phyloP scores from a whole-genome alignment of 2,113 vertebrate genomes.

The Gavia stellata region DNA sequence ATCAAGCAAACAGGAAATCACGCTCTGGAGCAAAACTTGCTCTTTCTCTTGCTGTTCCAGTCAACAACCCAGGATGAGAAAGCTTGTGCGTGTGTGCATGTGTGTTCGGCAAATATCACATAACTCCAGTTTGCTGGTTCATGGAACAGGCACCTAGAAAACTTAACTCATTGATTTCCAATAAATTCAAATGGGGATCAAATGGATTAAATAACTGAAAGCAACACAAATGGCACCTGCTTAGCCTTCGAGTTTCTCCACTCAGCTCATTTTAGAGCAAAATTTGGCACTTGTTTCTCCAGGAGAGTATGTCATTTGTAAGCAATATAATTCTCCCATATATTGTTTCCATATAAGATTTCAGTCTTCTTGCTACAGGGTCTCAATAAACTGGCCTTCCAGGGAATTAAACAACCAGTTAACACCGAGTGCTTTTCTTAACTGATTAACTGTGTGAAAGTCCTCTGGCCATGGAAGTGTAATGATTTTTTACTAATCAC shows the following conservation, averaged over 20 bases:
- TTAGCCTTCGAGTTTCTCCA: not conserved
- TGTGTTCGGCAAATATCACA: not conserved
- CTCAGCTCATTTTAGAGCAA: not conserved
- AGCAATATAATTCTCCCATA: not conserved
- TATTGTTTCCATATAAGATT: not conserved
- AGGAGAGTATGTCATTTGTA: not conserved
- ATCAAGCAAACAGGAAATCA: conserved; percentile 27
- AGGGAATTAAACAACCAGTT: not conserved
- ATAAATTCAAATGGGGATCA: not conserved
- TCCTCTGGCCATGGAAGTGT: conserved; percentile 25
- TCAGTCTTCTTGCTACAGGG: not conserved
- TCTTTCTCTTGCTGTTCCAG: not conserved
- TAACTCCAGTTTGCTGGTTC: not conserved
- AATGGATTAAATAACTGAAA: not conserved
- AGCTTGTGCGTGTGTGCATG: not conserved
- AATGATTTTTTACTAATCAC: conserved; percentile 38
- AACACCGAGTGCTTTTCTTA: not conserved
- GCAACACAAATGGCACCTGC: not conserved
- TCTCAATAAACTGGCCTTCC: not conserved
- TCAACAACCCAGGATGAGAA: not conserved
- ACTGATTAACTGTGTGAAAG: conserved; percentile 59
- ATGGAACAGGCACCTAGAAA: not conserved
- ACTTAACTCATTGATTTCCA: not conserved
- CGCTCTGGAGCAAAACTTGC: not conserved
- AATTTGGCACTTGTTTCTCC: not conserved